These are phyloP conservation scores for Palythoa heliodiscus DNA, from an alignment of 92 coral and sea anemone species.

Conservation along the genomic window DNA sequence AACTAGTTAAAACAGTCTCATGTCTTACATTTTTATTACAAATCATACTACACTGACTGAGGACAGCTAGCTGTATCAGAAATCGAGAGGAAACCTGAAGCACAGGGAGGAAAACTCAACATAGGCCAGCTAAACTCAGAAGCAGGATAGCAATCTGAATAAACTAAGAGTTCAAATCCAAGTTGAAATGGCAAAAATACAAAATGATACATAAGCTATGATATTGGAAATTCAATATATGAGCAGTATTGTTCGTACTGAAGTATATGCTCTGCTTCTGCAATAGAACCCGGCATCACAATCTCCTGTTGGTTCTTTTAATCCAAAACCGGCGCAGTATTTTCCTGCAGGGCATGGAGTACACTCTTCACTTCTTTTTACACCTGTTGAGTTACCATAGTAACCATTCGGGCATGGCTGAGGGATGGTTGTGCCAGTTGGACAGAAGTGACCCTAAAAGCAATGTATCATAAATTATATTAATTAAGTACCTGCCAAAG, in stretches of 20 bases:
- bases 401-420: slow-evolving; percentile 97
- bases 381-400: slow-evolving; percentile 94
- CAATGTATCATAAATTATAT: not conserved
- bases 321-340: slow-evolving; percentile 95
- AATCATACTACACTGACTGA: no score
- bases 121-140: no score
- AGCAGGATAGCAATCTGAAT: no score
- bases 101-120: no score
- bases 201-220: no score
- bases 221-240: not conserved
- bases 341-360: slow-evolving; percentile 97
- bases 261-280: slow-evolving; percentile 93
- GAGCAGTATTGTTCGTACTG: slow-evolving; percentile 60
- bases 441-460: slow-evolving; percentile 92
- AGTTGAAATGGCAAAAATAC: no score
- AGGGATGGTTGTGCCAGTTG: slow-evolving; percentile 94
- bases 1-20: no score
- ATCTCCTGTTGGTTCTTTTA: slow-evolving; percentile 80
- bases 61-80: no score
- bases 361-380: slow-evolving; percentile 90
- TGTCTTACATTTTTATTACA: no score
- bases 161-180: no score
- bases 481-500: no score
- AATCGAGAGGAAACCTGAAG: no score
- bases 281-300: slow-evolving; percentile 99